Conservation (phyloP, 2,888 invertebrate species). For the Zygothrica quintamaculata region DNA sequence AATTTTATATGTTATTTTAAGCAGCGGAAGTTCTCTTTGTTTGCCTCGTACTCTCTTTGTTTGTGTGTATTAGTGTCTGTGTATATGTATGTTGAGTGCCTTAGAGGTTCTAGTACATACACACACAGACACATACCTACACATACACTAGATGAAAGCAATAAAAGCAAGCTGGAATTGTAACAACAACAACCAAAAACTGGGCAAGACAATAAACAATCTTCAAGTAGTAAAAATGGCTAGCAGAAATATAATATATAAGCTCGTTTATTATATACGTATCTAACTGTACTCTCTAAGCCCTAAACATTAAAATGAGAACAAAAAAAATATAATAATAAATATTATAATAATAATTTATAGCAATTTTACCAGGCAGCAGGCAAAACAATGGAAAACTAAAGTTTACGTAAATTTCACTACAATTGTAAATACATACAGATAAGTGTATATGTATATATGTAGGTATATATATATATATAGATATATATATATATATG, state of each 20-base stretch:
- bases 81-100: conserved; percentile 44
- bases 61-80: conserved; percentile 23
- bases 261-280: no score
- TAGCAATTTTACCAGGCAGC: conserved; percentile 30
- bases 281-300: conserved; percentile 1
- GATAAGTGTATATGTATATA: no score
- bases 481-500: conserved; percentile 3
- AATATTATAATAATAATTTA: conserved; percentile 44
- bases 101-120: conserved; percentile 48
- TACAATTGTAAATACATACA: conserved; percentile 1
- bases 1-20: conserved; percentile 59
- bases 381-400: conserved; percentile 30
- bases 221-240: conserved; percentile 60
- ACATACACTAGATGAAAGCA: conserved; percentile 42
- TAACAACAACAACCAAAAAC: conserved; percentile 16
- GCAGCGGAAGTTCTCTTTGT: conserved; percentile 21
- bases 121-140: conserved; percentile 21
- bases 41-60: conserved; percentile 19
- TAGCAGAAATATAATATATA: conserved; percentile 35
- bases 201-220: conserved; percentile 59
- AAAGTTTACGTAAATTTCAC: conserved; percentile 7
- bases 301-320: conserved; percentile 21
- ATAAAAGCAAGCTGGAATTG: conserved; percentile 51
- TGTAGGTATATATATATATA: background rate
- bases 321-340: background rate